These are phyloP conservation scores for Drosophila lowei DNA, from an alignment of 1,140 invertebrate species.

Conservation along the genomic window DNA sequence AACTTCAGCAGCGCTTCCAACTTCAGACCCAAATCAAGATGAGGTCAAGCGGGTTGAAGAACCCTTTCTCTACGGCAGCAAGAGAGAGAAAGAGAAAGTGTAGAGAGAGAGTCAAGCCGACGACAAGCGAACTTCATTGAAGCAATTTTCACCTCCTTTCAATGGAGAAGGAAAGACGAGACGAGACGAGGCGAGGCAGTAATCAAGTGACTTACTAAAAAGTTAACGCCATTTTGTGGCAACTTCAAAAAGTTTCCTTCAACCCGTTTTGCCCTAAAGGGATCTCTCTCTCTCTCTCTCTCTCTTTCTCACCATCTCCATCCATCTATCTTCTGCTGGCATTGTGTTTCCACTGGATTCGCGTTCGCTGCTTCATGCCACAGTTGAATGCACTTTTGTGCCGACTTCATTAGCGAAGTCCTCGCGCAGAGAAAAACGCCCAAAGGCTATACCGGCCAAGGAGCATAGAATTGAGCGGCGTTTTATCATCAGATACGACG, in stretches of 20 bases:
- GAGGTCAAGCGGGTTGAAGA: constrained; percentile 44
- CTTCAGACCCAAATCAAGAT: constrained; percentile 63
- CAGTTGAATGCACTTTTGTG: constrained; percentile 75
- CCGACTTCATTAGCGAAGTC: constrained; percentile 37
- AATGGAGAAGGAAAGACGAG: constrained; percentile 9
- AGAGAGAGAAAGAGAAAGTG: too few relatives aligned
- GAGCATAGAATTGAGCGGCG: too few relatives aligned
- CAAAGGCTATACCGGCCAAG: background rate
- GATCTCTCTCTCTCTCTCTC: constrained; percentile 4
- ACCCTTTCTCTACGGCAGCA: constrained; percentile 4
- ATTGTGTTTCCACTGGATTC: background rate
- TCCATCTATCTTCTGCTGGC: constrained; percentile 7
- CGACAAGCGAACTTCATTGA: constrained; percentile 55
- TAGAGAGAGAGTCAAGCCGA: constrained; percentile 14
- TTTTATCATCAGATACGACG: too few relatives aligned
- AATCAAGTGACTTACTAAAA: constrained; percentile 80
- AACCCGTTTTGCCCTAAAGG: constrained; percentile 51
- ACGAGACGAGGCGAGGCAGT: constrained; percentile 16
- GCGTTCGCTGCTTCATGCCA: constrained; percentile 54
- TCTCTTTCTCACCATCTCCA: background rate
- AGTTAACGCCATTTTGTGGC: constrained; percentile 79
- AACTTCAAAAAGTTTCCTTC: constrained; percentile 74
- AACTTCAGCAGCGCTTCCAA: constrained; percentile 29
- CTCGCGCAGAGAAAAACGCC: constrained; percentile 25
- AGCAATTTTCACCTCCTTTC: constrained; percentile 53